A percentile compares a stretch with the other conserved stretches of the same genome.
These are phyloP conservation scores for Sanderia malayensis DNA, from an alignment of 30 jellyfish, hydroid and myxozoan genomes.

Conservation along the genomic window DNA sequence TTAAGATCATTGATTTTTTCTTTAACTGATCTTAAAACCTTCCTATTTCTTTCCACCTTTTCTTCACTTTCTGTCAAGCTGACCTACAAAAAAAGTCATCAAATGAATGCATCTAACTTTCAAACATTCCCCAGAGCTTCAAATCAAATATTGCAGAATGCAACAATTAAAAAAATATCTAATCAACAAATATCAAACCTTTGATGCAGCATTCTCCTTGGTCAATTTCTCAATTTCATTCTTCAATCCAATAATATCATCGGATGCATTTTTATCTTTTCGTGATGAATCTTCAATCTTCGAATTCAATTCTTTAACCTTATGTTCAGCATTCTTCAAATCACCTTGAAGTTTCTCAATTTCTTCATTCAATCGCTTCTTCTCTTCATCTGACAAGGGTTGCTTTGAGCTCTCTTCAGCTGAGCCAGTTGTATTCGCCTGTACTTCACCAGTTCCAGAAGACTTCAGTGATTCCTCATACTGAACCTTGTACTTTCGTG, in stretches of 20 bases:
- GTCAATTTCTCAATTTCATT: constrained; percentile 50
- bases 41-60: constrained; percentile 58
- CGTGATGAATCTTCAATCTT: constrained; percentile 15
- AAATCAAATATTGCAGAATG: no score
- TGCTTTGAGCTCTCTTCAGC: constrained; percentile 16
- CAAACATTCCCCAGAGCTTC: no score
- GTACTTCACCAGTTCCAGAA: constrained; percentile 9
- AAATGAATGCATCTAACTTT: no score
- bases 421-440: constrained; percentile 8
- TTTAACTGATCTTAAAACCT: constrained; percentile 67
- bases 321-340: constrained; percentile 16
- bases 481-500: constrained; percentile 74
- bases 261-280: constrained; percentile 15
- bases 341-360: constrained; percentile 28
- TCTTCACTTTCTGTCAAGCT: constrained; percentile 38
- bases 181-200: no score
- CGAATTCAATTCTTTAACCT: constrained; percentile 8
- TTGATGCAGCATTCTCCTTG: constrained; percentile 12
- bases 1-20: constrained; percentile 67
- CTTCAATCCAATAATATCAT: constrained; percentile 21
- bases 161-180: no score
- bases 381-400: constrained; percentile 43
- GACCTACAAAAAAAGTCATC: constrained; percentile 4
- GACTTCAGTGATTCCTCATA: constrained; percentile 65
- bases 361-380: constrained; percentile 31